Base-by-base conservation (phyloP, 2,888 invertebrate genomes). In the Euspilapteryx auroguttella region DNA sequence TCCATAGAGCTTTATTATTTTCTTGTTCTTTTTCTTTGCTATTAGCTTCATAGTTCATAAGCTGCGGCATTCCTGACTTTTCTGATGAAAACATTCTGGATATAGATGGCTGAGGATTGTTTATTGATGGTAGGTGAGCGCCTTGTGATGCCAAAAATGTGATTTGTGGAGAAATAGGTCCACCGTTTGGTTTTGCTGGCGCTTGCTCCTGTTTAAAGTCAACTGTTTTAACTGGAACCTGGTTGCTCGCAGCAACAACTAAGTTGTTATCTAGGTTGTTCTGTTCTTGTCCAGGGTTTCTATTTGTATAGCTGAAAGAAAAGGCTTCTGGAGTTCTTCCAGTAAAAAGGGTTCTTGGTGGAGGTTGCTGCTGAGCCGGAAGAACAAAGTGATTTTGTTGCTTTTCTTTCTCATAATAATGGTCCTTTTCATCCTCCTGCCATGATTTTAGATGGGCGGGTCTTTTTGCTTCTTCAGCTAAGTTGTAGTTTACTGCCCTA, bases 131-230 rank as follows among this genome's bases (percentile, higher is more conserved):
- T 29, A 51, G 49, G 37, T 63, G 68, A 23, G 71, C 65, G 28
- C 75, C 75, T 42, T 75, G 73, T 22, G 75, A 66, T 40, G 75
- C 75, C 37, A 68, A 36, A 49, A 75, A 75, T 39, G 73, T 75
- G 38, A 75, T 55, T 57, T 75, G 71, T 21, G 75, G 75, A 31
- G 65, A 47, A 43, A 75, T 66, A 20, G 57, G 45, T 32, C 46
- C 54, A 38, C 47, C 50, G 42, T 54, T 65, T 23, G 39, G 35
- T 47, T 62, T 69, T 34, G 36, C 35, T 46, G 56, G 56, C 34
- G 53, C 45, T 40, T 59, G 59, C 35, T 68, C 62, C 27, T 44
- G 42, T 28, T 44, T 36, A 36, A 49, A 54, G 29, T 68, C 66
- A 31, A 51, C 42, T 12, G 55, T 39, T 50, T 59, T 64, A 27